phyloP scores from a whole-genome alignment of 1,140 invertebrate genomes.

The Teleopsis dalmanni region DNA sequence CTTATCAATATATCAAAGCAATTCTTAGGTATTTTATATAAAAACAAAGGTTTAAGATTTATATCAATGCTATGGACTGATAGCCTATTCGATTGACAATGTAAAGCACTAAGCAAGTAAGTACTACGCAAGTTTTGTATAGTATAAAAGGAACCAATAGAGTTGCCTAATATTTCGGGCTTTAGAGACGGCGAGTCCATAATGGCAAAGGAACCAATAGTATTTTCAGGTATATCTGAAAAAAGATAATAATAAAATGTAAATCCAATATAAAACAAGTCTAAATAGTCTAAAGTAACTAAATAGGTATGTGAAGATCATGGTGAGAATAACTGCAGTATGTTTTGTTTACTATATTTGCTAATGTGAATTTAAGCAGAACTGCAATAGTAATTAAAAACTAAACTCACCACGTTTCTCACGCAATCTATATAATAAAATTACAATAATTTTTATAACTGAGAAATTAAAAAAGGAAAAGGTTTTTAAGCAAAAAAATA shows the following conservation, averaged over 20 bases:
- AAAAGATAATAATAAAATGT: slow-evolving; percentile 6
- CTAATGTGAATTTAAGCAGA: no score
- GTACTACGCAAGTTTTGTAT: slow-evolving; percentile 38
- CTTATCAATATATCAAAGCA: slow-evolving; percentile 38
- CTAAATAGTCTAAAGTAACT: no score
- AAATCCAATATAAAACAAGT: no score
- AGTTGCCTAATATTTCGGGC: slow-evolving; percentile 32
- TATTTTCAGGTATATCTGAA: slow-evolving; percentile 34
- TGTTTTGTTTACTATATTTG: no score
- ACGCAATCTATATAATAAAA: slow-evolving; percentile 25
- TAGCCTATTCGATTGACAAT: slow-evolving; percentile 36
- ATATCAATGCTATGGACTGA: slow-evolving; percentile 57
- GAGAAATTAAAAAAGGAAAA: slow-evolving; percentile 9
- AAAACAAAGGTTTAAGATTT: slow-evolving; percentile 56
- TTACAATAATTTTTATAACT: slow-evolving; percentile 25
- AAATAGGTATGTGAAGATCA: no score
- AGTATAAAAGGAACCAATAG: slow-evolving; percentile 37
- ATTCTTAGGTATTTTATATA: slow-evolving; percentile 58
- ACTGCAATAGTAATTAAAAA: no score
- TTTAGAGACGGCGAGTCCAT: slow-evolving; percentile 39
- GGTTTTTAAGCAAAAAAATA: no score
- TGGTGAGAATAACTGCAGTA: no score
- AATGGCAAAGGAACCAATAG: slow-evolving; percentile 32
- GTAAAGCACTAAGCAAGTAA: slow-evolving; percentile 39
- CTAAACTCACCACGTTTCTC: slow-evolving; percentile 25